These are phyloP conservation scores for Hipposideros larvatus DNA, from an alignment of 2,797 vertebrate species.

Conservation along the genomic window DNA sequence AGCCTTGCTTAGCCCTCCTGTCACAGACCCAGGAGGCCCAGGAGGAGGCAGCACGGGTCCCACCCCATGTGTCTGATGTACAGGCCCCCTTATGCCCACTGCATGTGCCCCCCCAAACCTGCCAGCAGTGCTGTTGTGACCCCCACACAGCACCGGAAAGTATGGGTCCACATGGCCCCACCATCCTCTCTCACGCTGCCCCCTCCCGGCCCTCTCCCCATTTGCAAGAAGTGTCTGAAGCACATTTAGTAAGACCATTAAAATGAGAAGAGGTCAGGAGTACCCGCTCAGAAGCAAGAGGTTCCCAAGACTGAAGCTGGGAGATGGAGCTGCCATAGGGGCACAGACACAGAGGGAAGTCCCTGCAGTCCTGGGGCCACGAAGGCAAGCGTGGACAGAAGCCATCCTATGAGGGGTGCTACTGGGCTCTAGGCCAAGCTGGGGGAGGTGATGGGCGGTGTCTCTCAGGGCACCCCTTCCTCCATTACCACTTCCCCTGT, in stretches of 20 bases:
- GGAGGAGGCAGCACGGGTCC: background rate
- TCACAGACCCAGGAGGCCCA: background rate
- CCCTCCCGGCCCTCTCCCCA: background rate
- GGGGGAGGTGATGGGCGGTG: background rate
- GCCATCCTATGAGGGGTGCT: background rate
- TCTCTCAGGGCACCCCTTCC: background rate
- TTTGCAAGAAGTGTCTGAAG: background rate
- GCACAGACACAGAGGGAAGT: background rate
- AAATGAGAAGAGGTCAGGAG: background rate
- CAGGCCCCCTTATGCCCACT: background rate
- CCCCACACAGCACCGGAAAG: background rate
- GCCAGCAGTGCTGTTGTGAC: background rate
- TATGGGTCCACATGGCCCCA: background rate
- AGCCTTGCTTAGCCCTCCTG: background rate
- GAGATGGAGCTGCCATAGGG: background rate
- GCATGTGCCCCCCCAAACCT: background rate
- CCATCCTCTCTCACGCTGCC: background rate
- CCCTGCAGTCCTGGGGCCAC: background rate
- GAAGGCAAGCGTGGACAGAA: background rate
- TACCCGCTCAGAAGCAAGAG: background rate
- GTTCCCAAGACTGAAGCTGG: background rate
- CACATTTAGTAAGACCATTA: background rate
- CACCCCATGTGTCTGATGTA: background rate
- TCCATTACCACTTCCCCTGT: background rate
- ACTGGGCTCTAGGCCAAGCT: background rate